phyloP scores from a whole-genome alignment of 2,888 invertebrate species.

The Drosophila nigricruria region DNA sequence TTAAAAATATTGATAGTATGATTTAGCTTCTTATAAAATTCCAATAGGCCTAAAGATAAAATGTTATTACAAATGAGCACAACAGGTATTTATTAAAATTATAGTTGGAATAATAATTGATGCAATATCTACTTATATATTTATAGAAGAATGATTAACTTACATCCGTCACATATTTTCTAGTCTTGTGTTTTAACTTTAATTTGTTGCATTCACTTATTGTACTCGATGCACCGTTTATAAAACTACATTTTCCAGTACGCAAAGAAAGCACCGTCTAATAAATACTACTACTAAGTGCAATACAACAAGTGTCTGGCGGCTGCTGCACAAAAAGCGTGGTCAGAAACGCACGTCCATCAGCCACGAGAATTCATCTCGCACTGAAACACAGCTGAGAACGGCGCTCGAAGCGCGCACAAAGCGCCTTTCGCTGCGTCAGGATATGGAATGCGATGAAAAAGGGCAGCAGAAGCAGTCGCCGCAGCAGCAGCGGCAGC shows the following conservation, averaged over 20 bases:
- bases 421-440: constrained; percentile 57
- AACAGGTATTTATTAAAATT: not conserved
- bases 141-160: constrained; percentile 16
- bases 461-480: constrained; percentile 39
- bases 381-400: constrained; percentile 82
- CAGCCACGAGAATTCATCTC: constrained; percentile 86
- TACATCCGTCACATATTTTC: constrained; percentile 72
- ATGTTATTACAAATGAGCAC: not conserved
- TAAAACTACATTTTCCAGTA: constrained; percentile 50
- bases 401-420: constrained; percentile 74
- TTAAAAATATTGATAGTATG: not conserved
- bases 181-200: constrained; percentile 9
- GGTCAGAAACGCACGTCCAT: constrained; percentile 83
- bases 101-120: no score
- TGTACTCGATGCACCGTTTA: constrained; percentile 16
- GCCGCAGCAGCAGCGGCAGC: constrained; percentile 12
- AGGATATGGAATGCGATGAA: constrained; percentile 63
- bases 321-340: constrained; percentile 56
- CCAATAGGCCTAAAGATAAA: not conserved
- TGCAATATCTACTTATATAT: no score
- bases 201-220: constrained; percentile 34
- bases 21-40: not conserved
- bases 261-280: constrained; percentile 13
- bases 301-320: constrained; percentile 70
- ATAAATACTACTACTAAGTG: constrained; percentile 45